Base-by-base conservation (phyloP, 2,888 invertebrate genomes). In the Galeopsomyia nigrocyanea region DNA sequence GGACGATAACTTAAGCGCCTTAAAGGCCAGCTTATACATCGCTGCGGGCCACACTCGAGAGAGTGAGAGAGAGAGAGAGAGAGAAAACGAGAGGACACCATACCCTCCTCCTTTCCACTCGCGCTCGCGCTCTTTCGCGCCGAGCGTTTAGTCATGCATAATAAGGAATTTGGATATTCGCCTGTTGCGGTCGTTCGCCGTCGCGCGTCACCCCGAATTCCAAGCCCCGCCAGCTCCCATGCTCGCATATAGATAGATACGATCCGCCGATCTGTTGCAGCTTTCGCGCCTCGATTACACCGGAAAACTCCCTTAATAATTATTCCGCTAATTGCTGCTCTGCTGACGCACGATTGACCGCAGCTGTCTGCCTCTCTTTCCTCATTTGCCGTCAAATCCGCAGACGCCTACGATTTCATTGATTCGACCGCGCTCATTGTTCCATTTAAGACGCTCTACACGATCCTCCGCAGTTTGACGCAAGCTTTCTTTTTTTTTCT, bases 111-210 rank as follows among this genome's bases (percentile, higher is more conserved):
- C 7, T 7, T 31, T 7, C 7, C 31, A 5, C 31, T 31, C 31
- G 3, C 31, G 3, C 51, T 19, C 53, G n/a, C 53, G 53, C 53
- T 39, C 39, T 39, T 39, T 7, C 39, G 13, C 17, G 26, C 2
- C 57, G 16, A 47, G 17, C 19, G 22, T 10, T 16, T 39, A 9
- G 22, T 50, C 47, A 50, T 47, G 68, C 55, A 68, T 68, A 68
- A 73, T 68, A 65, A 67, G 73, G 68, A 64, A 73, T 73, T 65
- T 19, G 69, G 61, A 55, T 62, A 70, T 70, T 66, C 49, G 65
- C 73, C 71, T 69, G 69, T 68, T 68, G 69, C 76, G 62, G 71
- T 68, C 50, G 22, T 47, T 50, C 16, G 49, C 76, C 74, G 71
- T 55, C 39, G 65, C 17, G 64, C 46, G 21, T 62, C 50, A 39